Conservation (phyloP, 2,888 invertebrate genomes). For the Elmis aenea region DNA sequence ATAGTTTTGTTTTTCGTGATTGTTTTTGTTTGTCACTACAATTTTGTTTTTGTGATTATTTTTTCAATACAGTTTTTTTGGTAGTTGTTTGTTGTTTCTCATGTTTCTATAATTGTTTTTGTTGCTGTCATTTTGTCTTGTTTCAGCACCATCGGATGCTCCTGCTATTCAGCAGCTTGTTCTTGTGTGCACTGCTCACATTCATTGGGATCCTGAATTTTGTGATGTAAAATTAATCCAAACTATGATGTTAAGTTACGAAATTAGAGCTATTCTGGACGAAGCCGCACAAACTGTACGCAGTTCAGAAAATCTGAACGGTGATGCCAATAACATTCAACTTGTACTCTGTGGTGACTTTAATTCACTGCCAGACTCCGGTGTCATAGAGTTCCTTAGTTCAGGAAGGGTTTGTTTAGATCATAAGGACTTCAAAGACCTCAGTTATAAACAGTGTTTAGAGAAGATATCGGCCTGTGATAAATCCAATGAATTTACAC, state of each 20-base stretch:
- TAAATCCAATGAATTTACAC: conserved; percentile 83
- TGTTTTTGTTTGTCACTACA: no score
- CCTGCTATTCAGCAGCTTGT: conserved; percentile 77
- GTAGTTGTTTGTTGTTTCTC: no score
- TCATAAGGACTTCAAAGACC: conserved; percentile 94
- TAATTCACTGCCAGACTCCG: conserved; percentile 96
- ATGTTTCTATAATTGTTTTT: conserved; percentile 1
- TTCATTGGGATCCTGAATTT: conserved; percentile 99
- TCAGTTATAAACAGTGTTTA: conserved; percentile 86
- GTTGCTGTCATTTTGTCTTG: no score
- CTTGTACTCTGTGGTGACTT: conserved; percentile 95
- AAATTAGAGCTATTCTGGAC: conserved; percentile 81
- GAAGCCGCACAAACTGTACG: conserved; percentile 78
- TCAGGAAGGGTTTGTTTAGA: conserved; percentile 85
- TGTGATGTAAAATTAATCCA: conserved; percentile 99
- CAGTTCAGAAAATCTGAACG: conserved; percentile 59
- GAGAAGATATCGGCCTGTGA: conserved; percentile 80
- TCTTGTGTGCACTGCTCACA: conserved; percentile 96
- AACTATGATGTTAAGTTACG: conserved; percentile 97
- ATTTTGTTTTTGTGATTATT: no score
- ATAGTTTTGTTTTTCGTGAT: no score
- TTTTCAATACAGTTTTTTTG: no score
- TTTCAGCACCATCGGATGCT: conserved; percentile 60
- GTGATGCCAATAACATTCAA: conserved; percentile 78
- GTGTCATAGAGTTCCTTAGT: conserved; percentile 93